Conservation (phyloP, 2,113 vertebrate genomes). For the Murina feae region DNA sequence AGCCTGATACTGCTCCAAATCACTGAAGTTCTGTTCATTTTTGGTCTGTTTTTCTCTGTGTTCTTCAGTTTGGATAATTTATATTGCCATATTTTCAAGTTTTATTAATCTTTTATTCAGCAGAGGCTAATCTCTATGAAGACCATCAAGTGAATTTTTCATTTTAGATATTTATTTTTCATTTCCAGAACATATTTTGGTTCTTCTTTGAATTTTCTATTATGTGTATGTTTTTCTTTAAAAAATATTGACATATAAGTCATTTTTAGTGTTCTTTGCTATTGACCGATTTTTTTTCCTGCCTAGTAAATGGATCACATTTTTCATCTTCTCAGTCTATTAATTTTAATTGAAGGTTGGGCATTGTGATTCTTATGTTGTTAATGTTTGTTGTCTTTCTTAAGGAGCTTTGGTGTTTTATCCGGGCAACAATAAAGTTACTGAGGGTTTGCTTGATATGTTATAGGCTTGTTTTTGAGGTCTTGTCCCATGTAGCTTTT, state of each 20-base stretch:
- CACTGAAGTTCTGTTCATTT: neutral
- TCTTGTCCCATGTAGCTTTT: neutral
- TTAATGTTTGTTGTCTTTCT: neutral
- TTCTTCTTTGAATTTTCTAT: neutral
- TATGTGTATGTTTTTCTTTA: neutral
- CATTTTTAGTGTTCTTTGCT: neutral
- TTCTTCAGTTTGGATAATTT: neutral
- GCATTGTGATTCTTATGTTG: neutral
- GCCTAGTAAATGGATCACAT: neutral
- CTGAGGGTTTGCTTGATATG: neutral
- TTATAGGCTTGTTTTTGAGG: neutral
- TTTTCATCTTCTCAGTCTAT: neutral
- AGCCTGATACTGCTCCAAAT: neutral
- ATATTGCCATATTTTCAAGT: neutral
- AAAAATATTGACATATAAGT: neutral
- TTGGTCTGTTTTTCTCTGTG: neutral
- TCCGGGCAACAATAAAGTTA: neutral
- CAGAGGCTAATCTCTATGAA: neutral
- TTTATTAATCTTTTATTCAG: neutral
- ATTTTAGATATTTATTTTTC: neutral
- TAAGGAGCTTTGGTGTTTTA: neutral
- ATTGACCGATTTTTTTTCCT: neutral
- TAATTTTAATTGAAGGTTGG: neutral
- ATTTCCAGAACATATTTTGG: neutral
- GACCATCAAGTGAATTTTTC: neutral